Evolutionary conservation across 2,113 vertebrate species (phyloP).

Genomic region (Pyxicephalus adspersus): DNA sequence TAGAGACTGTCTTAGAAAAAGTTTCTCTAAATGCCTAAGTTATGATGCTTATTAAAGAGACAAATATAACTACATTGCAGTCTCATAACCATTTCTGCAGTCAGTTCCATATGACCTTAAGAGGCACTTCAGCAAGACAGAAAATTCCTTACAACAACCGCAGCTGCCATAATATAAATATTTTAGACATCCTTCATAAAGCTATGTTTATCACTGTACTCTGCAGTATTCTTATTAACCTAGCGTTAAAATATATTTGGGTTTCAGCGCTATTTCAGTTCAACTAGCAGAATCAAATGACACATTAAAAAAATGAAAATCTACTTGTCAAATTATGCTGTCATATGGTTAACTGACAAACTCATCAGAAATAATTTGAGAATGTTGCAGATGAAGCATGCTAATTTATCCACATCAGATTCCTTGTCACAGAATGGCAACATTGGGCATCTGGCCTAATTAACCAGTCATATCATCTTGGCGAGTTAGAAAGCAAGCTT

Average conservation of each 20-base stretch:
- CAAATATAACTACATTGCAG: neutral
- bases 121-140: neutral
- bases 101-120: neutral
- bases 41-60: neutral
- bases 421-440: constrained; percentile 52
- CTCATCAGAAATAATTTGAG: constrained; percentile 55
- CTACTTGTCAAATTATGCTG: constrained; percentile 55
- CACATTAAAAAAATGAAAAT: constrained; percentile 38
- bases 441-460: constrained; percentile 55
- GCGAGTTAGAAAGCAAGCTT: constrained; percentile 46
- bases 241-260: constrained; percentile 35
- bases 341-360: constrained; percentile 58
- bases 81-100: neutral
- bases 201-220: constrained; percentile 39
- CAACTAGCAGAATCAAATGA: constrained; percentile 45
- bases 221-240: constrained; percentile 17
- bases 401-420: constrained; percentile 50
- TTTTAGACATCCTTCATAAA: neutral
- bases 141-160: neutral
- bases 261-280: constrained; percentile 43
- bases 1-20: neutral
- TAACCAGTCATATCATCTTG: constrained; percentile 54
- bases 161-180: constrained; percentile 5
- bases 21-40: neutral
- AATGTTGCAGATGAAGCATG: constrained; percentile 54